Evolutionary conservation across 1,140 invertebrate species (phyloP), one percentile per base, ranked within the genome.

Genomic region (Brachionus sp.): DNA sequence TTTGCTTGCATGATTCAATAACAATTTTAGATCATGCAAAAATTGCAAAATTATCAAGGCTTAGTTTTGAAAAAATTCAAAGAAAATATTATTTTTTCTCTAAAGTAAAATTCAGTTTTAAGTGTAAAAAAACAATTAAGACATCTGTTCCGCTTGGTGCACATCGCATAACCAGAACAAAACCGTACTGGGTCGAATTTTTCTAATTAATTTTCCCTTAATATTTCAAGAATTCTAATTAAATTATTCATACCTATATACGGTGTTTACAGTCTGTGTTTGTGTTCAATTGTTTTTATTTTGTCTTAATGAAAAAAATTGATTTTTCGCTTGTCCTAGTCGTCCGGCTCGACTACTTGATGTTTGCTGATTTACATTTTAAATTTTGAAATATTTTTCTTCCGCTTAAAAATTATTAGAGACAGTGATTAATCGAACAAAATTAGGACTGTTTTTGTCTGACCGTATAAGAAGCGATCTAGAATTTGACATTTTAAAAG

Each of bases 401-500:
- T 70, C 66, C 66, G 66, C 66, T 70, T 70, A 39, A 35, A 70
- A 70, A 66, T 70, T 37, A 37, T 70, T 70, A 70, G 66, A 70
- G 66, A 70, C 66, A 70, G 66, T 70, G 66, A 70, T 70, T 70
- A 70, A 70, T 66, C 25, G 33, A 25, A 66, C 64, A 25, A 66
- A 23, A 66, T 70, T 70, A 46, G 16, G 25, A 46, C 39, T 75
- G 70, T 46, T 75, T 46, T 75, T 42, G 33, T 75, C 44, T 46
- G 35, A 70, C 66, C 29, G 25, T 46, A 75, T 46, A 46, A 75
- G 42, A 75, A 25, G 25, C 7, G 10, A 9, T 29, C 9, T 9
- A 46, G 23, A 75, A 13, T 75, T 75, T 75, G 70, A 75, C 70
- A 75, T 75, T 75, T 75, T 75, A 75, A 75, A 46, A 75, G 70